Evolutionary conservation across 2,113 vertebrate genomes (phyloP).

Genomic region (Tautogolabrus adspersus): DNA sequence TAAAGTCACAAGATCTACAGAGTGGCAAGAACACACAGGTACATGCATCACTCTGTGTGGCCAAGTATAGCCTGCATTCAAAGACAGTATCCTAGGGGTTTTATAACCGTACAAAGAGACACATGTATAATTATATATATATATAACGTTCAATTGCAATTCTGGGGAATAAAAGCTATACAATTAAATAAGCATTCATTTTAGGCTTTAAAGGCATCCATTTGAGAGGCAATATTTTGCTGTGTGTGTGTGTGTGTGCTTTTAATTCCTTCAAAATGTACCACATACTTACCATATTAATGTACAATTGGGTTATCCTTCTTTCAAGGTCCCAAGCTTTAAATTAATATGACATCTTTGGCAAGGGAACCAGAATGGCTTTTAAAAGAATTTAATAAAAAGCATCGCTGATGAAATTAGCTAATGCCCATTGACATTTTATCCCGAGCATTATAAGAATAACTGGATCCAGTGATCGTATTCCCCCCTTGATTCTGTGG

Average conservation of each 20-base stretch:
- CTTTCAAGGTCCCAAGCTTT: slow-evolving; percentile 77
- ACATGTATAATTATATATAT: background rate
- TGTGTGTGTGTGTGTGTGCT: slow-evolving; percentile 43
- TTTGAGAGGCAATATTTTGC: slow-evolving; percentile 59
- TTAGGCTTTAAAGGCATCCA: slow-evolving; percentile 34
- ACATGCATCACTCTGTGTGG: background rate
- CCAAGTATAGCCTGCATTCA: background rate
- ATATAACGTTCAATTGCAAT: background rate
- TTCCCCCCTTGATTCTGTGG: slow-evolving; percentile 65
- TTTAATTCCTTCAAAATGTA: slow-evolving; percentile 72
- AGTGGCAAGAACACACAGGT: background rate
- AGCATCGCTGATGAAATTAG: slow-evolving; percentile 83
- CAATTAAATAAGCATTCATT: background rate
- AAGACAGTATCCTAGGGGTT: background rate
- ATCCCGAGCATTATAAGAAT: slow-evolving; percentile 81
- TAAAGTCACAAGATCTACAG: background rate
- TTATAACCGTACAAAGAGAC: background rate
- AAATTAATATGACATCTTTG: slow-evolving; percentile 83
- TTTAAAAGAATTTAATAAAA: slow-evolving; percentile 86
- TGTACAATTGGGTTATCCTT: slow-evolving; percentile 81
- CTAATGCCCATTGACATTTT: slow-evolving; percentile 85
- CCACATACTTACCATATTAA: slow-evolving; percentile 74
- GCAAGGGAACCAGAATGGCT: slow-evolving; percentile 79
- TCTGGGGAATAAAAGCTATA: background rate
- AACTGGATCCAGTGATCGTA: slow-evolving; percentile 76